A percentile compares a stretch with the other conserved stretches of the same genome.
Conservation (phyloP, 2,888 invertebrate species). For the Rhabditoides inermis region DNA sequence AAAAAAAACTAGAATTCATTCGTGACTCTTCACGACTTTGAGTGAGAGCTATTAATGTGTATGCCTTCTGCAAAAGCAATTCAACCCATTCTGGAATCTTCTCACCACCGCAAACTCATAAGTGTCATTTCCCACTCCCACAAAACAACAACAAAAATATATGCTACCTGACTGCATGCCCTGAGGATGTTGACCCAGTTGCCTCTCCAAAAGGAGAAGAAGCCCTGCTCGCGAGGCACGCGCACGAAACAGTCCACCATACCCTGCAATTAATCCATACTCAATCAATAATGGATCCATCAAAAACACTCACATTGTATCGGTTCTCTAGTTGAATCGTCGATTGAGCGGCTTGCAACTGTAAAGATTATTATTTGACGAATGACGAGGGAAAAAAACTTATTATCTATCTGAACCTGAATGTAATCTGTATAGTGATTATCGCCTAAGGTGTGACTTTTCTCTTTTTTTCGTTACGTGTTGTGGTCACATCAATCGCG, state of each 20-base stretch:
- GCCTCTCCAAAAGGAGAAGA: constrained; percentile 57
- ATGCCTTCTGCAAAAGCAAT: too few relatives aligned
- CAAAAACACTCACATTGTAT: constrained; percentile 64
- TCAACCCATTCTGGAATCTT: too few relatives aligned
- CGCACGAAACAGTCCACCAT: constrained; percentile 56
- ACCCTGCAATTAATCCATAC: constrained; percentile 57
- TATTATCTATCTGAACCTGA: neutral
- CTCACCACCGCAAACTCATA: neutral
- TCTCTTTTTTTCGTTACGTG: too few relatives aligned
- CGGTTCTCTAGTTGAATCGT: constrained; percentile 65
- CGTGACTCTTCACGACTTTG: too few relatives aligned
- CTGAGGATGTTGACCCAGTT: constrained; percentile 58
- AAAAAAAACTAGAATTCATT: too few relatives aligned
- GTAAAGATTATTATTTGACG: constrained; percentile 66
- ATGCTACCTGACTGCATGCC: constrained; percentile 55
- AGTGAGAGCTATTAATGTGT: too few relatives aligned
- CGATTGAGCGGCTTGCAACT: constrained; percentile 75
- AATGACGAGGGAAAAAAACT: constrained; percentile 58
- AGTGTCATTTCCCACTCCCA: neutral
- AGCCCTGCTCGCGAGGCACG: constrained; percentile 50
- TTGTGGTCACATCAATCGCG: too few relatives aligned
- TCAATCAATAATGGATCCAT: neutral
- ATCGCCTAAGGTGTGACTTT: too few relatives aligned
- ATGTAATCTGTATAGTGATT: too few relatives aligned
- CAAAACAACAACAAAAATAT: neutral